Evolutionary conservation across 2,113 vertebrate genomes (phyloP), one percentile per base, ranked within the genome.

Genomic region (Eleginops maclovinus): DNA sequence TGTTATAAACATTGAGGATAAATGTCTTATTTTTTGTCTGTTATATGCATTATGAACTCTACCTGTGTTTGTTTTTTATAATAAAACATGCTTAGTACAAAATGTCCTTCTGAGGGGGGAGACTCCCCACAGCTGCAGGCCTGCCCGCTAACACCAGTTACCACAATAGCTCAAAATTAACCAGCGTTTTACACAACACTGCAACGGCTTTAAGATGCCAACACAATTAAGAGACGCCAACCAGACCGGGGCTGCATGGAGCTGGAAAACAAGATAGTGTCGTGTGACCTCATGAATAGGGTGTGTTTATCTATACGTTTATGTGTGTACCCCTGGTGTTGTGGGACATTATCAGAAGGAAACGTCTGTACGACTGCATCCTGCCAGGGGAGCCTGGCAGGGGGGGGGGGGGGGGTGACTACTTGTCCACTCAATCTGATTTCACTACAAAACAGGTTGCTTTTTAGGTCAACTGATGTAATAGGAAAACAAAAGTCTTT

Each of bases 331-430:
- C 43, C 51, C n/a, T 67, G 62, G 10, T 54, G 60, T 67, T 79
- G 73, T 61, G 36, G 60, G 51, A 49, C 21, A 68, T 85, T 93
- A 93, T 93, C 91, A 87, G 72, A 70, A 89, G 90, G 92, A 93
- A 93, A 89, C 79, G 72, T 88, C 90, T 93, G 90, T 88, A 67
- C 44, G 54, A 65, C 80, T 81, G 81, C 75, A 90, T 93, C 91
- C 91, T 93, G 91, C 71, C 84, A 58, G 69, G 56, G 58, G 15
- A 75, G 72, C 59, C 70, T 89, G 84, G 84, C 80, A 91, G 77
- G 21, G 72, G 47, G 22, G 43, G 22, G 65, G n/a, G 36, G 9
- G 59, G 31, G 43, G 51, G 36, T 36, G 64, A 73, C 61, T 61
- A 40, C 41, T 44, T 31, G 54, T 41, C 75, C 49, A 58, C 69